Conservation (phyloP, 2,113 vertebrate species). For the Circaetus gallicus region DNA sequence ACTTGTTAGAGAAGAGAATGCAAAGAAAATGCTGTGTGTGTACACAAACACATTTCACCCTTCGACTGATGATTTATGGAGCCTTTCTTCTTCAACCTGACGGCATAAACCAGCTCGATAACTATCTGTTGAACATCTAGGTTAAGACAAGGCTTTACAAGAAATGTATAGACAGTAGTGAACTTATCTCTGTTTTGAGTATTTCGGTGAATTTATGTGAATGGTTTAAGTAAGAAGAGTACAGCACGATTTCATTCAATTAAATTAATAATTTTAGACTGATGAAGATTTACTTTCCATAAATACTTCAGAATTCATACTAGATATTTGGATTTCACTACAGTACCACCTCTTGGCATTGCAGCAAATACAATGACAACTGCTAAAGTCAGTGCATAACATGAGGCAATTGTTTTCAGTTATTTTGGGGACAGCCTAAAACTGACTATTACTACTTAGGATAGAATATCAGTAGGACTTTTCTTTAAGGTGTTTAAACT, state of each 20-base stretch:
- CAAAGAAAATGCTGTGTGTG: fast-evolving
- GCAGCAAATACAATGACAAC: background rate
- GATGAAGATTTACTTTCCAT: background rate
- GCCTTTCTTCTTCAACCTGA: background rate
- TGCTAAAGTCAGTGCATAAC: background rate
- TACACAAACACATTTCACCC: background rate
- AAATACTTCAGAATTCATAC: background rate
- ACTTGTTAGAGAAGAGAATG: background rate
- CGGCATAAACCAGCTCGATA: background rate
- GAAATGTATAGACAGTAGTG: background rate
- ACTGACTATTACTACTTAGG: background rate
- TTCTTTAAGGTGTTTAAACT: background rate
- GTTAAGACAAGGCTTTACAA: background rate
- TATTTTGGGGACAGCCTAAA: background rate
- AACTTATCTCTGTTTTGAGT: background rate
- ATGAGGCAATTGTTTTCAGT: background rate
- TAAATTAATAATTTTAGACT: background rate
- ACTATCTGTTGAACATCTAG: background rate
- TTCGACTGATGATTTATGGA: background rate
- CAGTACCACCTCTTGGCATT: background rate
- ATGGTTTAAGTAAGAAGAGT: background rate
- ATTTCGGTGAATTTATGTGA: background rate
- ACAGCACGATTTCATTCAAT: background rate
- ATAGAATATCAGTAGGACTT: background rate
- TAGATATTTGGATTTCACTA: background rate